Percentiles rank a stretch among this genome's conserved stretches.
These are phyloP conservation scores for Otolemur crassicaudatus DNA, from an alignment of 2,797 vertebrate genomes.

Conservation along the genomic window DNA sequence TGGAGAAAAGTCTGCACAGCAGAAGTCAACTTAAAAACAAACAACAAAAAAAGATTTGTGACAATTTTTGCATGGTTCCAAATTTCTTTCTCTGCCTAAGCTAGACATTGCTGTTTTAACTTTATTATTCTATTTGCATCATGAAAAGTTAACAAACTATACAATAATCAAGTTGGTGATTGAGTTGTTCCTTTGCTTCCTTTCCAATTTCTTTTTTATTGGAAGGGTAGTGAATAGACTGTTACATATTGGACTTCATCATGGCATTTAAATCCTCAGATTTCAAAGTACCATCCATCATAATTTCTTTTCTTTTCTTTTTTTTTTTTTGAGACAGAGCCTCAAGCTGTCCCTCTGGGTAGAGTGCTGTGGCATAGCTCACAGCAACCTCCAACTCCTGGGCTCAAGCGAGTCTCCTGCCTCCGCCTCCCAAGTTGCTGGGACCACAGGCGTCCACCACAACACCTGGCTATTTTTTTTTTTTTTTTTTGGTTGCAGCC, in stretches of 20 bases:
- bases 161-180: not conserved
- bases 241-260: not conserved
- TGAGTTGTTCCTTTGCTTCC: slow-evolving; percentile 14
- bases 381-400: no score
- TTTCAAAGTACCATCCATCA: slow-evolving; percentile 25
- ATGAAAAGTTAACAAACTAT: not conserved
- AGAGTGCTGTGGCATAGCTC: no score
- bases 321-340: no score
- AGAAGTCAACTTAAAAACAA: not conserved
- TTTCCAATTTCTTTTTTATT: slow-evolving; percentile 35
- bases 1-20: slow-evolving; percentile 30
- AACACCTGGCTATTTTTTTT: no score
- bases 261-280: not conserved
- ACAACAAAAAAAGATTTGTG: slow-evolving; percentile 9
- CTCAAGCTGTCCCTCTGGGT: no score
- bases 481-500: no score
- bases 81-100: not conserved
- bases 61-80: not conserved
- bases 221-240: slow-evolving; percentile 15
- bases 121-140: slow-evolving; percentile 40
- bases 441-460: no score
- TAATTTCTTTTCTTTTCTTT: not conserved
- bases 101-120: not conserved
- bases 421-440: no score
- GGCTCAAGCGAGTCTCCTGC: no score